Base-by-base conservation (phyloP, 2,113 vertebrate species). In the Stegastes partitus region DNA sequence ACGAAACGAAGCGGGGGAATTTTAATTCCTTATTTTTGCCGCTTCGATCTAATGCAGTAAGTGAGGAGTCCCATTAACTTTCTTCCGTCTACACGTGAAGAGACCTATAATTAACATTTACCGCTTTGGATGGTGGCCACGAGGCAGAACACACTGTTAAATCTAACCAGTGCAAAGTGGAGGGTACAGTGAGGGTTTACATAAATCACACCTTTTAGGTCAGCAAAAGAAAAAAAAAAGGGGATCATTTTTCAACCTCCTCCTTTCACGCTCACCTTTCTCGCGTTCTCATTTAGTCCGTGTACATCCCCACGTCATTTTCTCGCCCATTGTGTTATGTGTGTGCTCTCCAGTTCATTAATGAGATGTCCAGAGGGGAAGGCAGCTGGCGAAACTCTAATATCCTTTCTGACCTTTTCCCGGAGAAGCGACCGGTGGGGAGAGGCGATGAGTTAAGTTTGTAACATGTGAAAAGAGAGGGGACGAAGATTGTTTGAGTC, bases 361-460 rank as follows among this genome's bases (percentile, higher is more conserved):
- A 88, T 86, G 87, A 89, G 89, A 81, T 84, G 86, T 91, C 88
- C 74, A 78, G 77, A 83, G 88, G 86, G 74, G 78, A 81, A 89
- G 67, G 79, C 89, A 92, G 89, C 91, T 92, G 91, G 74, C 73
- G 89, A 87, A 89, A 85, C 76, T 89, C 82, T 90, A 87, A 89
- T 90, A 88, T 90, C 88, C 85, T 86, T 76, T 64, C 59, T 91
- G 91, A 93, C 91, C 91, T 93, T 93, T 91, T 67, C 73, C 16
- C 37, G 6, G n/a, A 53, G 57, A 67, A 76, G 28, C 15, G 83
- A 82, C 25, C 49, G 55, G n/a, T n/a, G 55, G 21, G 31, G 51
- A 69, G 51, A 68, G 19, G 53, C 64, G 51, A 65, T 65, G 69
- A 82, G 77, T 81, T 62, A 64, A 70, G 59, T 59, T 68, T 63